These are phyloP conservation scores for Tinea trinotella DNA, from an alignment of 2,888 invertebrate species.

Conservation along the genomic window DNA sequence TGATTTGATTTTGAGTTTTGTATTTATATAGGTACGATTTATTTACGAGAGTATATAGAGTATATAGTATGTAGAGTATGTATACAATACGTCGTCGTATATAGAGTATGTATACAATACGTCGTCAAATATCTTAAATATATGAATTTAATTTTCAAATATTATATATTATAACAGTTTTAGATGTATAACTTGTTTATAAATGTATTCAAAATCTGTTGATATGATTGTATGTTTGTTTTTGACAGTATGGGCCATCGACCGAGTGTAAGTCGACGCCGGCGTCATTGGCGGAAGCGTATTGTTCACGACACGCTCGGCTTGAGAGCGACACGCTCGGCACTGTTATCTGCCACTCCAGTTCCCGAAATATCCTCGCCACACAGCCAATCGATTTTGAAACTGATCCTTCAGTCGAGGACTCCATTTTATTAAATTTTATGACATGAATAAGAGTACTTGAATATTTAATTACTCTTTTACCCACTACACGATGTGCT, in stretches of 20 bases:
- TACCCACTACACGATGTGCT: not conserved
- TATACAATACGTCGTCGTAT: no score
- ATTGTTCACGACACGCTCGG: conserved; percentile 30
- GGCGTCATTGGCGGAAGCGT: conserved; percentile 46
- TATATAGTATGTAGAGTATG: no score
- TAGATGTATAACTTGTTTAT: not conserved
- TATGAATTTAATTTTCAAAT: no score
- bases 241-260: conserved; percentile 12
- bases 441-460: conserved; percentile 1
- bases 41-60: no score
- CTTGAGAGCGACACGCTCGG: conserved; percentile 3
- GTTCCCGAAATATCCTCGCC: conserved; percentile 20
- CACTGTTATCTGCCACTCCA: conserved; percentile 17
- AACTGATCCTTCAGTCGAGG: conserved; percentile 16
- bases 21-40: no score
- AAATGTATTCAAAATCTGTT: not conserved
- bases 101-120: no score
- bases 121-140: no score
- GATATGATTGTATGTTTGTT: conserved; percentile 2
- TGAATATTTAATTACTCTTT: not conserved
- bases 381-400: conserved; percentile 19
- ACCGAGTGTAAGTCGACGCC: conserved; percentile 24
- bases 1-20: no score
- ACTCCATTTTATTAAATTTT: not conserved
- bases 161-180: no score